These are phyloP conservation scores for Lydus trimaculatus DNA, from an alignment of 2,888 invertebrate species.

Conservation along the genomic window DNA sequence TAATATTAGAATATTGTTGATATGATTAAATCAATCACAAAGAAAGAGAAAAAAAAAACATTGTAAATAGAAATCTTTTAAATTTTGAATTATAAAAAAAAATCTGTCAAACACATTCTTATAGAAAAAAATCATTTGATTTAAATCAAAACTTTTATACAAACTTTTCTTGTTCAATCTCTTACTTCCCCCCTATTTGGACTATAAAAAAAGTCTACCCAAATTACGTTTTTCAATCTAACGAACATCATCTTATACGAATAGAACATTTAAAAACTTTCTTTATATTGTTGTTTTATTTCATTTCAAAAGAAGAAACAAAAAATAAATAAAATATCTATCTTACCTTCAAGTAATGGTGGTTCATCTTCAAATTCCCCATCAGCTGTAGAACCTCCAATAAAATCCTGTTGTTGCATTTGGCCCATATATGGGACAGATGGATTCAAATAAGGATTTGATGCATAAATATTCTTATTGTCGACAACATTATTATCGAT, in stretches of 20 bases:
- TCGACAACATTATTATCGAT: slow-evolving; percentile 29
- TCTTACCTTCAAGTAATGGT: slow-evolving; percentile 35
- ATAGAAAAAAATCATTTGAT: neutral
- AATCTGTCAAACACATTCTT: neutral
- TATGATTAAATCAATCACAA: neutral
- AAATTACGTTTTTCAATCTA: neutral
- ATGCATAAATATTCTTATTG: slow-evolving; percentile 34
- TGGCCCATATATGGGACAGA: slow-evolving; percentile 32
- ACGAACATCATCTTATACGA: neutral
- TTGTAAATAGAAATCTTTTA: neutral
- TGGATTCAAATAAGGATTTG: slow-evolving; percentile 36
- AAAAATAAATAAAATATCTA: no score
- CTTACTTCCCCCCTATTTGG: neutral
- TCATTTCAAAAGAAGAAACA: slow-evolving; percentile 28
- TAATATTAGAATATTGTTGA: neutral
- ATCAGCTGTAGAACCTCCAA: slow-evolving; percentile 13
- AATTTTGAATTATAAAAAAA: neutral
- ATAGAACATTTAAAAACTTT: neutral
- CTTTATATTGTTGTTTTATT: slow-evolving; percentile 19
- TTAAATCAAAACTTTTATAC: neutral
- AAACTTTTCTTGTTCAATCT: neutral
- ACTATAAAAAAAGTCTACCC: neutral
- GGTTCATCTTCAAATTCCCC: slow-evolving; percentile 34
- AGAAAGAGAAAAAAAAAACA: no score
- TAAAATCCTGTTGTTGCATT: slow-evolving; percentile 19